These are phyloP conservation scores for Agonum fuliginosum DNA, from an alignment of 2,888 invertebrate genomes.

Conservation along the genomic window DNA sequence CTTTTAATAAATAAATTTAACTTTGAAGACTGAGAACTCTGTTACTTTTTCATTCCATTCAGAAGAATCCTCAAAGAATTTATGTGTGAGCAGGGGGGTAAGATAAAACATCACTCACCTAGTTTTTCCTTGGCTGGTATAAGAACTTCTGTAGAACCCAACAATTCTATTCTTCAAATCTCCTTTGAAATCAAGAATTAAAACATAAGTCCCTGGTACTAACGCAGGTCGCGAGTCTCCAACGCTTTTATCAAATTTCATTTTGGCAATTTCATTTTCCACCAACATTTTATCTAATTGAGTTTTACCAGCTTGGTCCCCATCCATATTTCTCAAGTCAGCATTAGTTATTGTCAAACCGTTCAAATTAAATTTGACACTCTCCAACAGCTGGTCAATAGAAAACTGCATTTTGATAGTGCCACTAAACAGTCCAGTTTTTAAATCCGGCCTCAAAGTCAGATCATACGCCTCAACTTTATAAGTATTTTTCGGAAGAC, in stretches of 20 bases:
- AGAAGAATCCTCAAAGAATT: too few species aligned
- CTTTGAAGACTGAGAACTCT: too few species aligned
- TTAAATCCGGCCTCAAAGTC: conserved; percentile 79
- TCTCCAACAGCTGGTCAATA: conserved; percentile 71
- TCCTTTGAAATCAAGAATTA: conserved; percentile 75
- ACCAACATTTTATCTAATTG: too few species aligned
- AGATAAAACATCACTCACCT: conserved; percentile 71
- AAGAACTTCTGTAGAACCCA: conserved; percentile 83
- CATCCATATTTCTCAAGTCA: neutral
- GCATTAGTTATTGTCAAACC: neutral
- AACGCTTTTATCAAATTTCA: neutral
- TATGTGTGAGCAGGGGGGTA: too few species aligned
- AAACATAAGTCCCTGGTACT: neutral
- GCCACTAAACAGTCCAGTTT: conserved; percentile 76
- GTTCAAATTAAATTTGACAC: conserved; percentile 72
- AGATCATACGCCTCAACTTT: conserved; percentile 81
- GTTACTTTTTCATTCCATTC: too few species aligned
- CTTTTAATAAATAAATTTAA: too few species aligned
- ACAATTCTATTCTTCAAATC: conserved; percentile 80
- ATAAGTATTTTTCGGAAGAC: conserved; percentile 76
- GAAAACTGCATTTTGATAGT: conserved; percentile 74
- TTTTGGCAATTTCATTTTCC: neutral
- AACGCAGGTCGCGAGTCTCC: conserved; percentile 62
- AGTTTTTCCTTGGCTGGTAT: conserved; percentile 72
- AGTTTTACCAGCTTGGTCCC: too few species aligned